phyloP scores from a whole-genome alignment of 2,888 invertebrate species.

The Clusia tigrina region DNA sequence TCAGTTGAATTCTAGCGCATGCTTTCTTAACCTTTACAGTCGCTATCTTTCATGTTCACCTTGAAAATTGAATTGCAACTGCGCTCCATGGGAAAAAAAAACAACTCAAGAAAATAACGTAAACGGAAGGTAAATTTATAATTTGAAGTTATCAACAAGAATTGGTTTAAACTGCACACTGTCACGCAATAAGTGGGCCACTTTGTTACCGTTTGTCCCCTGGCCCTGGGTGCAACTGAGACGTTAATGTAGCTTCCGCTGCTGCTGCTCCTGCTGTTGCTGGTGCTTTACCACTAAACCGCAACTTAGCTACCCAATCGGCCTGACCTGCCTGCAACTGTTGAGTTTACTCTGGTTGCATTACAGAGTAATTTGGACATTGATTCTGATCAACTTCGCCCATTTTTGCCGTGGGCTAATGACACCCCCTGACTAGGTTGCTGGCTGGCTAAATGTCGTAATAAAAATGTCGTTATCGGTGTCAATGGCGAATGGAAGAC shows the following conservation, averaged over 20 bases:
- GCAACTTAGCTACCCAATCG: not conserved
- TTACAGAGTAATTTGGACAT: not conserved
- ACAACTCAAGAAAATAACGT: no score
- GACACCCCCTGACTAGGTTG: not conserved
- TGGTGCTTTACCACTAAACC: no score
- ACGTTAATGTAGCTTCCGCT: no score
- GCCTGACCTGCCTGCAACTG: not conserved
- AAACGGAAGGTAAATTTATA: no score
- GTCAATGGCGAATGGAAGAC: slow-evolving; percentile 15
- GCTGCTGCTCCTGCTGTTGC: no score
- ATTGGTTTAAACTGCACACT: slow-evolving; percentile 17
- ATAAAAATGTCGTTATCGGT: slow-evolving; percentile 16
- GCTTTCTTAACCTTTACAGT: no score
- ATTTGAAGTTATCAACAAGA: slow-evolving; percentile 15
- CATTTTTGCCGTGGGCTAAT: not conserved
- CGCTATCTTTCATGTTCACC: no score
- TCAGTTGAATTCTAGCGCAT: no score
- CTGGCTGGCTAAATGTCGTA: slow-evolving; percentile 6
- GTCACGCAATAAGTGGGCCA: slow-evolving; percentile 20
- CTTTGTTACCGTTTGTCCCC: not conserved
- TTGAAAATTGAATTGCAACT: no score
- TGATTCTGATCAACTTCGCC: slow-evolving; percentile 2
- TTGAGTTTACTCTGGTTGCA: slow-evolving; percentile 5
- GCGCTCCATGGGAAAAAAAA: no score
- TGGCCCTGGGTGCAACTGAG: no score